These are phyloP conservation scores for Subanguina moxae DNA, from an alignment of 1,140 invertebrate genomes.

Conservation along the genomic window DNA sequence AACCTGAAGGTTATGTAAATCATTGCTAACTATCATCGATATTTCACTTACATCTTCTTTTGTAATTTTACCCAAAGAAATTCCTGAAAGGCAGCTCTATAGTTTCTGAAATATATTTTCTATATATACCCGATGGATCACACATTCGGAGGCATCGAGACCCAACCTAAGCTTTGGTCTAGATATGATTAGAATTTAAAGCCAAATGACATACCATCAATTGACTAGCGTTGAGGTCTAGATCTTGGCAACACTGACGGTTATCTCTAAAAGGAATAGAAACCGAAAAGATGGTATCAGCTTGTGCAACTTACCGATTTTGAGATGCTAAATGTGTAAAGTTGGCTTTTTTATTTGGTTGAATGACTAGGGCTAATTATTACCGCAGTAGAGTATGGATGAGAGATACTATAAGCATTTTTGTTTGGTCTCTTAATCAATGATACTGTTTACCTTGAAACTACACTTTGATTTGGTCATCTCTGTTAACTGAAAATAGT, in stretches of 20 bases:
- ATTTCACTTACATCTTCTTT: slow-evolving; percentile 1
- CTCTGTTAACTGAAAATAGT: background rate
- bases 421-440: too few relatives aligned
- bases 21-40: too few relatives aligned
- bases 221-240: background rate
- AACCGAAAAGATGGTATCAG: too few relatives aligned
- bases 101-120: too few relatives aligned
- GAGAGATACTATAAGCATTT: background rate
- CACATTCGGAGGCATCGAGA: background rate
- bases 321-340: too few relatives aligned
- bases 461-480: background rate
- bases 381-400: background rate
- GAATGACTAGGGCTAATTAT: too few relatives aligned
- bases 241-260: background rate
- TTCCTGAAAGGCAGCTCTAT: too few relatives aligned
- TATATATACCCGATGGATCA: slow-evolving; percentile 4
- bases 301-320: too few relatives aligned
- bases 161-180: background rate
- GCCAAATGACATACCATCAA: background rate
- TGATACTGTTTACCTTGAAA: background rate
- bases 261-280: background rate
- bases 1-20: too few relatives aligned
- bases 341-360: too few relatives aligned
- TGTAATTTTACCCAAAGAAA: background rate
- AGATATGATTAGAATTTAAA: background rate